These are phyloP conservation scores for Lomographa bimaculata DNA, from an alignment of 2,888 invertebrate genomes.

Conservation along the genomic window DNA sequence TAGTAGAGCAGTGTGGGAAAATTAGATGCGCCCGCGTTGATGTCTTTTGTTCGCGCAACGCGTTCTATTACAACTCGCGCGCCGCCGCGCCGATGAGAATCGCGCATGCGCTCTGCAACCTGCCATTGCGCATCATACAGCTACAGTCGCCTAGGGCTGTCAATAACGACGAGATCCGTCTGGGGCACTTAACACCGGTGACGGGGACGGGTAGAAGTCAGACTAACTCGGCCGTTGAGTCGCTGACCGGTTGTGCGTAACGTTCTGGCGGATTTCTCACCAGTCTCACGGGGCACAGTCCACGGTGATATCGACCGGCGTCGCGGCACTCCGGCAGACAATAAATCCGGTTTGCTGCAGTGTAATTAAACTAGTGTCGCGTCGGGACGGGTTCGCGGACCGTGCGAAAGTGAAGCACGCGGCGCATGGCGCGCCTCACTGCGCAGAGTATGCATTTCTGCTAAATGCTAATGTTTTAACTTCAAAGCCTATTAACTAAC, in stretches of 20 bases:
- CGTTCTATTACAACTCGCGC: conserved; percentile 34
- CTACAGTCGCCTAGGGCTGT: conserved; percentile 34
- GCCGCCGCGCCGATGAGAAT: conserved; percentile 33
- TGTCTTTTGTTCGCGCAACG: conserved; percentile 57
- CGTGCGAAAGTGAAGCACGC: conserved; percentile 79
- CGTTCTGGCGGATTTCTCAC: conserved; percentile 50
- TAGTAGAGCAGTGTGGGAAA: no score
- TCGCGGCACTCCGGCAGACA: conserved; percentile 55
- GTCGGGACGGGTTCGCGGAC: conserved; percentile 64
- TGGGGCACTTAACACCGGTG: conserved; percentile 31
- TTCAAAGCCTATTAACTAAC: no score
- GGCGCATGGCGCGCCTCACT: conserved; percentile 40
- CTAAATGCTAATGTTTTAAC: conserved; percentile 1
- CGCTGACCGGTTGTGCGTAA: conserved; percentile 28
- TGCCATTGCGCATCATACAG: conserved; percentile 30
- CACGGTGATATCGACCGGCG: conserved; percentile 63
- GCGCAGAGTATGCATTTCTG: conserved; percentile 12
- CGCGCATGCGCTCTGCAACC: conserved; percentile 35
- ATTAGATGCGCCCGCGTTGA: conserved; percentile 53
- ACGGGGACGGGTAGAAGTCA: conserved; percentile 8
- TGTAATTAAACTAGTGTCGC: conserved; percentile 82
- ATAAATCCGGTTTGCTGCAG: conserved; percentile 79
- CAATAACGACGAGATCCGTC: conserved; percentile 34
- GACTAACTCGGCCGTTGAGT: no score
- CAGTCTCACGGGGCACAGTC: no score